phyloP scores from a whole-genome alignment of 2,113 vertebrate species.

The Rhinolophus ferrumequinum region DNA sequence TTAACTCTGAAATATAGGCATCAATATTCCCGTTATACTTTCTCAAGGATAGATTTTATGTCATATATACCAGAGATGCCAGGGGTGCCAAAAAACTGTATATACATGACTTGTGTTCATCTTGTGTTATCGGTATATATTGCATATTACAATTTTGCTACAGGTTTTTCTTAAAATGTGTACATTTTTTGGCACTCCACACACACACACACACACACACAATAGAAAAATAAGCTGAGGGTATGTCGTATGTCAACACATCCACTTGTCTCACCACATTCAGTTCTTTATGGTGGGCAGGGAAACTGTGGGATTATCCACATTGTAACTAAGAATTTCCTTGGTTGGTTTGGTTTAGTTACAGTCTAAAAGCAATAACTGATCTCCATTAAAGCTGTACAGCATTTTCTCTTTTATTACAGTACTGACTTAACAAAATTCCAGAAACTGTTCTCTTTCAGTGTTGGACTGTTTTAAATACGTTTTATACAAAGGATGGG shows the following conservation, averaged over 20 bases:
- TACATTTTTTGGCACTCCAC: too few species aligned
- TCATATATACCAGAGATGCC: too few species aligned
- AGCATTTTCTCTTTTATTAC: neutral
- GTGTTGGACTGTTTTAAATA: neutral
- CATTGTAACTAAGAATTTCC: neutral
- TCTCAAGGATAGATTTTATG: neutral
- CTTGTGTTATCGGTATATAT: too few species aligned
- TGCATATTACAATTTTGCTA: too few species aligned
- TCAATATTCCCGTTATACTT: neutral
- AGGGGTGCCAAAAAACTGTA: too few species aligned
- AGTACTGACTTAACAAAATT: constrained; percentile 33
- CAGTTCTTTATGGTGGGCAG: neutral
- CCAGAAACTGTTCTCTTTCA: neutral
- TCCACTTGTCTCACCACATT: neutral
- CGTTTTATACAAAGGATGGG: neutral
- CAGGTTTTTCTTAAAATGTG: too few species aligned
- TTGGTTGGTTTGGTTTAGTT: constrained; percentile 19
- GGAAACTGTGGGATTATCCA: neutral
- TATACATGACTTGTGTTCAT: too few species aligned
- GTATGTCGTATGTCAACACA: neutral
- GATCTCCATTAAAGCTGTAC: neutral
- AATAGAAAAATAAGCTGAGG: neutral
- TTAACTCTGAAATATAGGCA: neutral
- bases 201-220: neutral
- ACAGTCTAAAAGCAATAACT: neutral